phyloP scores from a whole-genome alignment of 2,888 invertebrate genomes.

The Ormyrus thymus region DNA sequence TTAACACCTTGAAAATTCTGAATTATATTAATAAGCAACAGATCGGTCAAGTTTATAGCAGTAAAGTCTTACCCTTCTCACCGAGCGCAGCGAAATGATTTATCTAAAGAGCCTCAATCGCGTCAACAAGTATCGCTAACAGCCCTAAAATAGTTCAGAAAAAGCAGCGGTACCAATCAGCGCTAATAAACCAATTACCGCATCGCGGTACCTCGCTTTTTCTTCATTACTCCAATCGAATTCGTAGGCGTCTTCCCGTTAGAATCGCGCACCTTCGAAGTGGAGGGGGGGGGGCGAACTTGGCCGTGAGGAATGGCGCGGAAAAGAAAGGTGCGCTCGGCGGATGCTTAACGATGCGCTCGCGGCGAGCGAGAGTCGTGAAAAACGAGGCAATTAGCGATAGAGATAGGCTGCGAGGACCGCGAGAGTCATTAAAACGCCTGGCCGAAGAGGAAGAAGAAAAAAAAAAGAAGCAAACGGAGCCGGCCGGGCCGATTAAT shows the following conservation, averaged over 20 bases:
- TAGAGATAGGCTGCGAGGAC: slow-evolving; percentile 47
- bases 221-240: slow-evolving; percentile 2
- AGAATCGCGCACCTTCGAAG: neutral
- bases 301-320: neutral
- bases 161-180: neutral
- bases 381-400: slow-evolving; percentile 58
- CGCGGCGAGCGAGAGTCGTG: slow-evolving; percentile 50
- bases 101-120: too few species aligned
- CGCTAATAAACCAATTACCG: slow-evolving; percentile 18
- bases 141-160: slow-evolving; percentile 7
- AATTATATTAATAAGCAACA: too few species aligned
- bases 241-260: neutral
- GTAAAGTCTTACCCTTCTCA: too few species aligned
- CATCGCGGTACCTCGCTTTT: neutral
- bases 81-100: too few species aligned
- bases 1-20: too few species aligned
- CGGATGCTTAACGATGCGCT: slow-evolving; percentile 43
- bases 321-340: neutral
- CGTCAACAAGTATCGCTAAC: too few species aligned
- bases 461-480: neutral
- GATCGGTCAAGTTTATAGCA: too few species aligned
- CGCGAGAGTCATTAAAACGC: slow-evolving; percentile 21
- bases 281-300: neutral
- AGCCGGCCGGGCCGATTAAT: slow-evolving; percentile 35
- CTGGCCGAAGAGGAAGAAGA: neutral